Evolutionary conservation across 2,113 vertebrate species (phyloP).

Genomic region (Crotophaga sulcirostris): DNA sequence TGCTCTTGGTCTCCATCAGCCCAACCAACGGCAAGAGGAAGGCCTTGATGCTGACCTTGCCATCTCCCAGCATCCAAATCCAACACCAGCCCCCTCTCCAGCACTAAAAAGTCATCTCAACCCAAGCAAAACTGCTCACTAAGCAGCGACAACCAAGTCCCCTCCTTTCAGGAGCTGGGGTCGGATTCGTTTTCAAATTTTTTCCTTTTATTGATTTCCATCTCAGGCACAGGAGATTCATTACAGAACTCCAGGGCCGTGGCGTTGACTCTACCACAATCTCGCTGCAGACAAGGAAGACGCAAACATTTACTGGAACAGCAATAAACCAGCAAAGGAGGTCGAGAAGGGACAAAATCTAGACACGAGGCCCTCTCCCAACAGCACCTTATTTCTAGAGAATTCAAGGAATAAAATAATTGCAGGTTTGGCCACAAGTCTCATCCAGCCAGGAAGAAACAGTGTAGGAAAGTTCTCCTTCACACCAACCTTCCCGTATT

Average conservation of each 20-base stretch:
- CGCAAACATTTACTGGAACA: constrained; percentile 2
- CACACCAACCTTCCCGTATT: not conserved
- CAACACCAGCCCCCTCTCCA: not conserved
- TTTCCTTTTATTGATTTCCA: constrained; percentile 21
- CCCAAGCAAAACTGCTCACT: not conserved
- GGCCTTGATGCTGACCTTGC: constrained; percentile 21
- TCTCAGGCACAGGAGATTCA: not conserved
- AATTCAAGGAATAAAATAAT: not conserved
- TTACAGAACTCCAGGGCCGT: not conserved
- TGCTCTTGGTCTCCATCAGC: not conserved
- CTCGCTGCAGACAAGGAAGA: not conserved
- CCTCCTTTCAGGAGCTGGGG: not conserved
- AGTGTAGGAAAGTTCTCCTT: not conserved
- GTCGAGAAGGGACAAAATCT: not conserved
- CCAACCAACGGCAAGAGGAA: rapidly evolving
- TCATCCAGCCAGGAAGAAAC: not conserved
- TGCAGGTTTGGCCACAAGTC: not conserved
- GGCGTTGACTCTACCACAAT: not conserved
- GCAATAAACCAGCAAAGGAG: not conserved
- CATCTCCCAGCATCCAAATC: not conserved
- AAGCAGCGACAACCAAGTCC: not conserved
- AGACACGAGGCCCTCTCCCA: not conserved
- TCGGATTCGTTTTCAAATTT: not conserved
- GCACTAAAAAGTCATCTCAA: not conserved
- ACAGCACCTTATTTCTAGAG: not conserved